Evolutionary conservation across 1,140 invertebrate genomes (phyloP).

Genomic region (Medauroidea extradentata): DNA sequence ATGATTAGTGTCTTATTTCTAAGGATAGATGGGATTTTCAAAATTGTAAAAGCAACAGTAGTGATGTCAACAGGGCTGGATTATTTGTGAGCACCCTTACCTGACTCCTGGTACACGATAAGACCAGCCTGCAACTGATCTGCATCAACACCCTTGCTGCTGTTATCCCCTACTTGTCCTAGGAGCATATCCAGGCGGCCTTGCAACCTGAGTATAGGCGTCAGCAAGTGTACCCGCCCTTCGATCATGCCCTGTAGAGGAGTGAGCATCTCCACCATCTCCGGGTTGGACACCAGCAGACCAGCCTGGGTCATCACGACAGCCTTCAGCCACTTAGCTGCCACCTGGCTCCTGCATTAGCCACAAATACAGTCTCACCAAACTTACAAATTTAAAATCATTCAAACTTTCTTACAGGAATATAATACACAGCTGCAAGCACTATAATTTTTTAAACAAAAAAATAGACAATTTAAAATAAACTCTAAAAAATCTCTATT

Average conservation of each 20-base stretch:
- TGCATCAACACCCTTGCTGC: slow-evolving; percentile 40
- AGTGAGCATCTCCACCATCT: slow-evolving; percentile 48
- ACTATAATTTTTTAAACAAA: neutral
- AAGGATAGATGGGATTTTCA: no score
- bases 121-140: slow-evolving; percentile 44
- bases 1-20: no score
- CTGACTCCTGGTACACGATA: slow-evolving; percentile 54
- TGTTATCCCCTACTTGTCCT: slow-evolving; percentile 48
- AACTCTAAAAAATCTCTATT: no score
- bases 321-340: slow-evolving; percentile 54
- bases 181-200: slow-evolving; percentile 55
- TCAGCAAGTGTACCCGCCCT: slow-evolving; percentile 48
- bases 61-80: no score
- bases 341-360: slow-evolving; percentile 51
- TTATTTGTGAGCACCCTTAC: slow-evolving; percentile 31
- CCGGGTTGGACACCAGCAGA: slow-evolving; percentile 55
- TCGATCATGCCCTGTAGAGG: slow-evolving; percentile 57
- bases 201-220: slow-evolving; percentile 50
- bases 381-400: neutral
- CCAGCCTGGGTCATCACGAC: slow-evolving; percentile 57
- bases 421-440: neutral
- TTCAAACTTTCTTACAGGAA: neutral
- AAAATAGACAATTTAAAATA: no score
- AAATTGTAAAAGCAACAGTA: no score
- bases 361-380: neutral